phyloP scores from a whole-genome alignment of 2,113 vertebrate genomes.

The Cettia cetti region DNA sequence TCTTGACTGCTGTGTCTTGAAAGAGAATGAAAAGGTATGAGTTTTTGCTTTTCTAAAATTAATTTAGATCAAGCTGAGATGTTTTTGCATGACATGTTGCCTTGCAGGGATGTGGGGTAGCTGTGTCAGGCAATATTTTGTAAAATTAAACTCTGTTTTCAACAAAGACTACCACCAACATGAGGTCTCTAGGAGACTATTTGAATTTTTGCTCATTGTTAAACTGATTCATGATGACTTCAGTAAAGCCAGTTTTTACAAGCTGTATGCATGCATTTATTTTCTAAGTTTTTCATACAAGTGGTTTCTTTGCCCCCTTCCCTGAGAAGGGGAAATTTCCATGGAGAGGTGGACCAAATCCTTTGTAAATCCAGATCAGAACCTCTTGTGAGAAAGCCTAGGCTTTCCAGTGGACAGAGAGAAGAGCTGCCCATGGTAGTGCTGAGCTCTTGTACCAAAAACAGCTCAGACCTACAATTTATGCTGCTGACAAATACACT shows the following conservation, averaged over 20 bases:
- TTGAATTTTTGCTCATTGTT: background rate
- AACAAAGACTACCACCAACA: background rate
- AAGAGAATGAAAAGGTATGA: background rate
- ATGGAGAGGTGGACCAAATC: background rate
- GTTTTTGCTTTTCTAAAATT: background rate
- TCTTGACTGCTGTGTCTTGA: background rate
- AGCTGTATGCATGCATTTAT: background rate
- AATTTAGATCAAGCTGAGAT: background rate
- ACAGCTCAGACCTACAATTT: rapidly evolving
- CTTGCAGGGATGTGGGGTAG: background rate
- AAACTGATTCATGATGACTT: background rate
- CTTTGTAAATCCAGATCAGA: background rate
- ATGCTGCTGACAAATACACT: rapidly evolving
- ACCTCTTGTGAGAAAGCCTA: rapidly evolving
- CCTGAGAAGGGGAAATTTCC: background rate
- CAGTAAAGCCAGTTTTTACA: background rate
- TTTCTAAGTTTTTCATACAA: background rate
- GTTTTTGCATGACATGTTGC: background rate
- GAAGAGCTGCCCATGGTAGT: rapidly evolving
- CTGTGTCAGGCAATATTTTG: background rate
- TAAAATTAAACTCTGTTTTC: background rate
- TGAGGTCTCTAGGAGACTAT: background rate
- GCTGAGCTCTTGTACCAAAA: background rate
- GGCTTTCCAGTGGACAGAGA: background rate
- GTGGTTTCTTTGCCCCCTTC: background rate